These are phyloP conservation scores for Hiodon tergisus DNA, from an alignment of 2,113 vertebrate species.

Conservation along the genomic window DNA sequence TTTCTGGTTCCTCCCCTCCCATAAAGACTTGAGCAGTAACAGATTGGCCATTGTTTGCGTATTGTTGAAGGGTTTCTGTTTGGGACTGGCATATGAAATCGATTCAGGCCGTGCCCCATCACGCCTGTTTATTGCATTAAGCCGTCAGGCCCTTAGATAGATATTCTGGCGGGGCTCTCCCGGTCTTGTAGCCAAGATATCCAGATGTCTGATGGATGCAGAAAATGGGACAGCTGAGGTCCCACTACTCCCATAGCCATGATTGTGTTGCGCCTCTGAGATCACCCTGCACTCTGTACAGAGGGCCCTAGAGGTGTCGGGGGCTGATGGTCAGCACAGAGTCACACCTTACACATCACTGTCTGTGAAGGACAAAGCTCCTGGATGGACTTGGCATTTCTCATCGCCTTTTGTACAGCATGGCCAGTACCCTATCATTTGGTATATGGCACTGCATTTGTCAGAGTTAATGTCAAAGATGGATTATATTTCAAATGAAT, in stretches of 20 bases:
- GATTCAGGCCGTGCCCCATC: constrained; percentile 19
- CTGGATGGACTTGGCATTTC: background rate
- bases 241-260: constrained; percentile 11
- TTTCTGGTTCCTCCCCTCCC: background rate
- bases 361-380: background rate
- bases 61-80: constrained; percentile 7
- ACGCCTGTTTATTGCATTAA: constrained; percentile 33
- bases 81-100: constrained; percentile 13
- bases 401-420: background rate
- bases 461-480: background rate
- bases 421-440: background rate
- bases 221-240: constrained; percentile 24
- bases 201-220: constrained; percentile 32
- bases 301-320: background rate
- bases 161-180: constrained; percentile 17
- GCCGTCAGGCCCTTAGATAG: constrained; percentile 23
- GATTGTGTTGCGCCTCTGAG: background rate
- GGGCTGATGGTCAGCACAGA: background rate
- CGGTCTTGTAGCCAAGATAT: constrained; percentile 21
- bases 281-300: background rate
- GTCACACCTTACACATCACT: background rate
- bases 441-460: background rate
- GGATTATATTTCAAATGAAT: background rate
- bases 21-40: background rate
- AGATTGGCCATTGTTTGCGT: constrained; percentile 13